Percentiles rank a stretch among this genome's conserved stretches.
Conservation (phyloP, 2,797 vertebrate species). For the Ataeniobius toweri region DNA sequence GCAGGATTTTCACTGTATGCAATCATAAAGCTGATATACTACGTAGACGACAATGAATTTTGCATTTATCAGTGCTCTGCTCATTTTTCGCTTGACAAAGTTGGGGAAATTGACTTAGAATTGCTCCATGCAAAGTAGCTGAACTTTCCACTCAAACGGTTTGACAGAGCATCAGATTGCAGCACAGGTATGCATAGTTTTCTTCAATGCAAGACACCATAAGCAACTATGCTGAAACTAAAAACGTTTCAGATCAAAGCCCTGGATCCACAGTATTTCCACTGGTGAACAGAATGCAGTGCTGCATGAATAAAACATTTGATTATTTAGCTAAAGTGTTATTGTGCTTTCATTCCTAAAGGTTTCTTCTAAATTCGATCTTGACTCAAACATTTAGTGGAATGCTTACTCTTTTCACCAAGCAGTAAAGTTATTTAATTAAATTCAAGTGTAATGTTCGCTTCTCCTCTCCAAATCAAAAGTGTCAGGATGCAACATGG, state of each 20-base stretch:
- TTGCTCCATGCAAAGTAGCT: constrained; percentile 77
- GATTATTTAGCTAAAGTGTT: constrained; percentile 39
- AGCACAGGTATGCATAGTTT: constrained; percentile 58
- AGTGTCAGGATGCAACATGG: constrained; percentile 3
- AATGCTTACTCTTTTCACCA: constrained; percentile 13
- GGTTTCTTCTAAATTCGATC: neutral
- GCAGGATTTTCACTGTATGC: constrained; percentile 70
- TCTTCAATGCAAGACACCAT: constrained; percentile 38
- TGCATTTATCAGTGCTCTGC: constrained; percentile 72
- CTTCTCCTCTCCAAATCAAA: constrained; percentile 18
- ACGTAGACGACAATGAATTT: constrained; percentile 62
- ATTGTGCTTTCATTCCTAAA: neutral
- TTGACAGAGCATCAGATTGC: constrained; percentile 59
- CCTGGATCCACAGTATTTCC: constrained; percentile 33
- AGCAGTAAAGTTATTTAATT: constrained; percentile 38
- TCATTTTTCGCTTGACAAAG: constrained; percentile 81
- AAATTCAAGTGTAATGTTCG: constrained; percentile 17
- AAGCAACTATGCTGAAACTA: constrained; percentile 59
- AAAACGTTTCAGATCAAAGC: constrained; percentile 55
- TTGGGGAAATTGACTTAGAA: constrained; percentile 80
- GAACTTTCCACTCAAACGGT: constrained; percentile 65
- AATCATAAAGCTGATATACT: constrained; percentile 73
- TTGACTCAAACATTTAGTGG: neutral
- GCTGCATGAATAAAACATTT: constrained; percentile 38
- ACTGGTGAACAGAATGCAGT: constrained; percentile 42